Conservation (phyloP, 2,888 invertebrate species). For the Nomada flava region DNA sequence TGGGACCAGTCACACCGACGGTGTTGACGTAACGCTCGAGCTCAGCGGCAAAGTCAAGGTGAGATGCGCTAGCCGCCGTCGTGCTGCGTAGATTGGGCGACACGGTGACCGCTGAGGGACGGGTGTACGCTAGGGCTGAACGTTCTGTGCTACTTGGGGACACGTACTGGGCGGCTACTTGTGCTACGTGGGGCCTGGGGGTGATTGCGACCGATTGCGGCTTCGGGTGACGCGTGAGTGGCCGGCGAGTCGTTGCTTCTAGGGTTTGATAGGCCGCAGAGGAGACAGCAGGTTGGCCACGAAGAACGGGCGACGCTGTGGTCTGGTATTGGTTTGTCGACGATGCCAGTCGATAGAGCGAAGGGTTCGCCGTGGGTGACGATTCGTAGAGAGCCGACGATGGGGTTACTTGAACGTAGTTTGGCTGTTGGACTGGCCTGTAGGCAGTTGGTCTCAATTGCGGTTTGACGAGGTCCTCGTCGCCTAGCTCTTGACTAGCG, state of each 20-base stretch:
- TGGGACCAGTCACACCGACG: constrained; percentile 81
- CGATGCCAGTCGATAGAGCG: constrained; percentile 85
- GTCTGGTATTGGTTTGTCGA: constrained; percentile 87
- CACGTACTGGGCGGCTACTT: constrained; percentile 82
- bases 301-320: constrained; percentile 85
- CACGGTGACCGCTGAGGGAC: constrained; percentile 75
- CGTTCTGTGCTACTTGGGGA: constrained; percentile 84
- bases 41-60: constrained; percentile 90
- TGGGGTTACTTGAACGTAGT: constrained; percentile 75
- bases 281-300: constrained; percentile 71
- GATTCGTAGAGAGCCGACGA: constrained; percentile 76
- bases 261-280: constrained; percentile 74
- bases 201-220: constrained; percentile 86
- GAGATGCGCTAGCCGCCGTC: constrained; percentile 68
- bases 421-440: constrained; percentile 83
- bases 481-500: constrained; percentile 87
- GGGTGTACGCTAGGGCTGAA: constrained; percentile 81
- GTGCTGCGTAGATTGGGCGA: constrained; percentile 79
- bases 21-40: constrained; percentile 88
- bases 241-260: constrained; percentile 78
- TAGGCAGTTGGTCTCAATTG: constrained; percentile 83
- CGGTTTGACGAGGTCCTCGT: constrained; percentile 87
- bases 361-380: constrained; percentile 85
- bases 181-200: constrained; percentile 84
- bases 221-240: constrained; percentile 73